A percentile compares a stretch with the other conserved stretches of the same genome.
Conservation (phyloP, 1,140 invertebrate species). For the Piezodorus guildinii region DNA sequence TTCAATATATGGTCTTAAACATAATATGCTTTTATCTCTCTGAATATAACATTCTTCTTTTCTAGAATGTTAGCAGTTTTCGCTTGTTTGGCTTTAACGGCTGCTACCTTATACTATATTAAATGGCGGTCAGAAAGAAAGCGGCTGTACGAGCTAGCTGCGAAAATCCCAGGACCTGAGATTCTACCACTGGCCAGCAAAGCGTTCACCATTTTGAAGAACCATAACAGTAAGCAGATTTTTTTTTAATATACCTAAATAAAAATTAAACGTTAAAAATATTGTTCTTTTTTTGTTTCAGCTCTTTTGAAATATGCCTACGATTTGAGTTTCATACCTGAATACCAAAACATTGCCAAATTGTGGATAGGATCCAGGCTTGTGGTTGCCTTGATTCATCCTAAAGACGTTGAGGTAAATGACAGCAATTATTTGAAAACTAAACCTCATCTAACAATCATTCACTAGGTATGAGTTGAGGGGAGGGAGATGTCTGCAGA, state of each 20-base stretch:
- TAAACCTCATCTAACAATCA: too few relatives aligned
- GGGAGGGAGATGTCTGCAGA: too few relatives aligned
- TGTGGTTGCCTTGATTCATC: constrained; percentile 49
- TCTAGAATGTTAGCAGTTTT: constrained; percentile 20
- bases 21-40: too few relatives aligned
- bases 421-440: background rate
- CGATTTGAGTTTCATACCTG: constrained; percentile 34
- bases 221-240: constrained; percentile 27
- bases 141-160: constrained; percentile 54
- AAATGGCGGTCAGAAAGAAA: constrained; percentile 59
- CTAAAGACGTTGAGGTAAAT: constrained; percentile 51
- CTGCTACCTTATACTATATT: constrained; percentile 43
- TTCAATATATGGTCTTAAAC: too few relatives aligned
- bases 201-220: constrained; percentile 45
- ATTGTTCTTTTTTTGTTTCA: constrained; percentile 26
- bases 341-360: constrained; percentile 44
- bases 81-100: constrained; percentile 1
- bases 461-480: too few relatives aligned
- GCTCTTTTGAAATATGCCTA: constrained; percentile 37
- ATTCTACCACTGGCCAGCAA: constrained; percentile 59
- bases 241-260: too few relatives aligned
- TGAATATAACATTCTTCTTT: too few relatives aligned
- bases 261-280: too few relatives aligned
- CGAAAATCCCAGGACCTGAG: constrained; percentile 53
- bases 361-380: constrained; percentile 52